Evolutionary conservation across 2,797 vertebrate species (phyloP).

Genomic region (Sebastes ruberrimus): DNA sequence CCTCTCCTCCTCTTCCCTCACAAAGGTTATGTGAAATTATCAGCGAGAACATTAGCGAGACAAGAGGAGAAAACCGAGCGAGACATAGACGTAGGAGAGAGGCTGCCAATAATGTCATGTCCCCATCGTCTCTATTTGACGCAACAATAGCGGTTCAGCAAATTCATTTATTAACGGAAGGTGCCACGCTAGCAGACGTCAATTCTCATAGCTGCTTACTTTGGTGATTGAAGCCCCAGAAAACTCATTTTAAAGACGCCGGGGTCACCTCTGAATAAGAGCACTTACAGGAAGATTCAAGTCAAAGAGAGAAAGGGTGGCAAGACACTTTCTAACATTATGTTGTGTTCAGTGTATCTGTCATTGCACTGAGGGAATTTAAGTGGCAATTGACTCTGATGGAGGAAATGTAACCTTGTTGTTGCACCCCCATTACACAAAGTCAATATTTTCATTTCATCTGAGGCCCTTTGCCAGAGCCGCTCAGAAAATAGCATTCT

Average conservation of each 20-base stretch:
- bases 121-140: conserved; percentile 5
- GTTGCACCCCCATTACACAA: conserved; percentile 39
- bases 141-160: conserved; percentile 3
- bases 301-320: neutral
- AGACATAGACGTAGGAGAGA: neutral
- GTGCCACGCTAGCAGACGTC: conserved; percentile 8
- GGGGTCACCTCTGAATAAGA: conserved; percentile 30
- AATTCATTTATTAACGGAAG: conserved; percentile 41
- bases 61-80: neutral
- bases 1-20: conserved; percentile 14
- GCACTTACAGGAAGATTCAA: neutral
- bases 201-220: conserved; percentile 19
- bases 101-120: conserved; percentile 2
- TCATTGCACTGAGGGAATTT: conserved; percentile 7
- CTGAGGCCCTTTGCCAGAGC: conserved; percentile 28
- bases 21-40: conserved; percentile 52
- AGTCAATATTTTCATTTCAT: conserved; percentile 68
- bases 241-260: conserved; percentile 38
- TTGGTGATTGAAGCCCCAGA: conserved; percentile 23
- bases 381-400: conserved; percentile 44
- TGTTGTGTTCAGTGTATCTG: neutral
- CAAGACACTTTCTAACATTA: neutral
- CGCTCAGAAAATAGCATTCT: conserved; percentile 32
- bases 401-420: conserved; percentile 57
- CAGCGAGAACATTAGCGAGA: neutral